A percentile compares a stretch with the other conserved stretches of the same genome.
phyloP scores from a whole-genome alignment of 2,888 invertebrate genomes.

The Agrochola lota region DNA sequence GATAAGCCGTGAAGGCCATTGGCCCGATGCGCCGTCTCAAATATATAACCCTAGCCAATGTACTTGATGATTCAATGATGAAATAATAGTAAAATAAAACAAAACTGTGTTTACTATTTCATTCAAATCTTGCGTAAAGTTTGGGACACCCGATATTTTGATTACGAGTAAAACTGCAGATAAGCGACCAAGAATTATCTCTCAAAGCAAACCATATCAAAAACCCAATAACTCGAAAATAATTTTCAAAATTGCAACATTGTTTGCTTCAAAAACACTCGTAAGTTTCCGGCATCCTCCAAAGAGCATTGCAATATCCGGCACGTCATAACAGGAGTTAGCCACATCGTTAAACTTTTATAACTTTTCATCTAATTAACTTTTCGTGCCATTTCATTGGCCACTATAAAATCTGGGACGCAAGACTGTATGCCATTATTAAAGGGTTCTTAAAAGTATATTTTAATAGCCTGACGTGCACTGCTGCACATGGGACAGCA shows the following conservation, averaged over 20 bases:
- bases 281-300: neutral
- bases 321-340: conserved; percentile 26
- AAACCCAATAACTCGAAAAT: conserved; percentile 6
- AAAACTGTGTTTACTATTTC: too few relatives aligned
- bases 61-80: too few relatives aligned
- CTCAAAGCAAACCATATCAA: neutral
- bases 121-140: too few relatives aligned
- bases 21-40: too few relatives aligned
- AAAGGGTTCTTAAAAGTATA: conserved; percentile 1
- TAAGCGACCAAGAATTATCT: neutral
- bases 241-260: neutral
- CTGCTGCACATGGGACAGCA: neutral
- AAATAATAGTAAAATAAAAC: too few relatives aligned
- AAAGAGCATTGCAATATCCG: conserved; percentile 33
- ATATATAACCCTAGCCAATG: too few relatives aligned
- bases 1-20: too few relatives aligned
- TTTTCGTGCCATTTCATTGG: conserved; percentile 10
- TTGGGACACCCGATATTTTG: too few relatives aligned
- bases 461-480: neutral
- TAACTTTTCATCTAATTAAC: conserved; percentile 61
- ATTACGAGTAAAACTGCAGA: too few relatives aligned
- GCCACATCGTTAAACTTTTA: conserved; percentile 50
- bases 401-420: neutral
- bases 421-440: neutral
- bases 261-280: conserved; percentile 5